Base-by-base conservation (phyloP, 2,888 invertebrate genomes). In the Cryptus viduatorius region DNA sequence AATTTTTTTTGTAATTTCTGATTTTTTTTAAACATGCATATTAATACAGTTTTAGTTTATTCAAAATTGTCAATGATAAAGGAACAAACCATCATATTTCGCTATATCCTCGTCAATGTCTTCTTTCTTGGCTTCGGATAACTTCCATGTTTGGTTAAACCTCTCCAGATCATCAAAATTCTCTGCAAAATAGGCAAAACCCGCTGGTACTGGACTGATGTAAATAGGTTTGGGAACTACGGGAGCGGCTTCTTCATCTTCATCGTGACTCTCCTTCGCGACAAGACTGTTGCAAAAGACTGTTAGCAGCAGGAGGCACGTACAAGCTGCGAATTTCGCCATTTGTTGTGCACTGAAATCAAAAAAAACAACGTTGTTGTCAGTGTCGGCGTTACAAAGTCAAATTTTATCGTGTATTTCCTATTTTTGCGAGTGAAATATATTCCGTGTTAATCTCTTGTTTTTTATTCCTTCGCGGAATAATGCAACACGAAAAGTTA, bases 111-210 rank as follows among this genome's bases (percentile, higher is more conserved):
- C 98, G 88, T 98, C 98, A 0, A 95, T 96, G 73, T 96, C 96
- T 87, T 98, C 98, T 93, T 99, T 99, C 93, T 98, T 98, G 0
- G 99, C 98, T 92, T 97, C 95, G 0, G 99, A 99, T 87, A 96
- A 95, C 0, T 97, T 94, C 99, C 99, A 99, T 71, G 95, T 95
- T 90, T 96, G 96, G 69, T 96, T 95, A 89, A 98, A 98, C 16
- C 95, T 94, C 10, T 95, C 95, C 53, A 94, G 93, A 92, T 98
- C 96, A 93, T 98, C 98, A 94, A 99, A 99, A 92, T 98, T 96
- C 90, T 99, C 98, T 0, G 97, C 96, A 82, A 99, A 95, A 92
- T 97, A 96, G 42, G 95, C 95, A 0, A 95, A 94, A 84, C 95
- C 95, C n/a, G 92, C 89, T 12, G 96, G 94, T 85, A 94, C 94